phyloP scores from a whole-genome alignment of 2,113 vertebrate species.

The Aphelocoma coerulescens region DNA sequence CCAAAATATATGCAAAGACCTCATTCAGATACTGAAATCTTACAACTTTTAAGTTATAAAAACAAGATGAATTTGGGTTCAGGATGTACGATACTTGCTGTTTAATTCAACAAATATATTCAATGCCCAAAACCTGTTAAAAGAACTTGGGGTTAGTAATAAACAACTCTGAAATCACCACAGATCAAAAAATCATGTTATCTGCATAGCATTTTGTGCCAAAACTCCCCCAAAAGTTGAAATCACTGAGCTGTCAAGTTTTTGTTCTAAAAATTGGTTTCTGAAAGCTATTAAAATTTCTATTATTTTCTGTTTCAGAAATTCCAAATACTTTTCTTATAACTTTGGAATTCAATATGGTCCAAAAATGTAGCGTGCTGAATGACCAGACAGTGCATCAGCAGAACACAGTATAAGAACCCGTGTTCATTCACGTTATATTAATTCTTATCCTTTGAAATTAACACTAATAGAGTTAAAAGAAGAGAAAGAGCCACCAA shows the following conservation, averaged over 20 bases:
- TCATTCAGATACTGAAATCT: not conserved
- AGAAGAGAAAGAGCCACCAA: not conserved
- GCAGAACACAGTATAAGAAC: not conserved
- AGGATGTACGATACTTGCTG: not conserved
- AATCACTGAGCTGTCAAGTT: not conserved
- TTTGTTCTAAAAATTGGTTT: not conserved
- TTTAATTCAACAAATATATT: not conserved
- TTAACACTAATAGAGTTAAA: constrained; percentile 12
- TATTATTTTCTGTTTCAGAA: constrained; percentile 1
- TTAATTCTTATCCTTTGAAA: constrained; percentile 45
- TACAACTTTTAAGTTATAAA: not conserved
- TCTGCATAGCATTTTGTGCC: not conserved
- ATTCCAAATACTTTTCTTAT: not conserved
- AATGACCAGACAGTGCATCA: not conserved
- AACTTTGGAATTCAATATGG: not conserved
- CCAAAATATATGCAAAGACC: not conserved
- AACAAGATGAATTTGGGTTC: not conserved
- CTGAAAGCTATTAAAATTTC: not conserved
- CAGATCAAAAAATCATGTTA: not conserved
- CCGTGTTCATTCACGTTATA: not conserved
- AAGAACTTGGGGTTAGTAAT: not conserved
- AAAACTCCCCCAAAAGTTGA: not conserved
- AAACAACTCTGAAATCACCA: not conserved
- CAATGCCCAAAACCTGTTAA: not conserved
- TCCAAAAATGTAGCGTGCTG: not conserved